Percentiles rank a stretch among this genome's conserved stretches.
phyloP scores from a whole-genome alignment of 2,797 vertebrate species.

The Diceros bicornis region DNA sequence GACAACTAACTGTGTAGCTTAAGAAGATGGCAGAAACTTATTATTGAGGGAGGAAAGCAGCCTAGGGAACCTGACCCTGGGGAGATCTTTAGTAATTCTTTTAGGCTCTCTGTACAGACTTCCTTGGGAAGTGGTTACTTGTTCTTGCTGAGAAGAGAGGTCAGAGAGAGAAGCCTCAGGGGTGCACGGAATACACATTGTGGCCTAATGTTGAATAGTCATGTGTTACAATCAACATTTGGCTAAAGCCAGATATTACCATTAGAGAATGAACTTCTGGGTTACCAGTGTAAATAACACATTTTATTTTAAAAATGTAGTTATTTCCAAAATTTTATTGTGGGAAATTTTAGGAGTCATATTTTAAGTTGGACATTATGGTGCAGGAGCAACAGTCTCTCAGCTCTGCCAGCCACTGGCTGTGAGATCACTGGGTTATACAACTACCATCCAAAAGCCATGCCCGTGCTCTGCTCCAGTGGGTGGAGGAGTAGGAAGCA shows the following conservation, averaged over 20 bases:
- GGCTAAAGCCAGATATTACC: not conserved
- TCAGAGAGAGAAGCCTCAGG: not conserved
- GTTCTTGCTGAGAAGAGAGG: not conserved
- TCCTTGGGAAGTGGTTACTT: not conserved
- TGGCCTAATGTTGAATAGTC: not conserved
- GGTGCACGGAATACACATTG: not conserved
- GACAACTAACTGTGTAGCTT: not conserved
- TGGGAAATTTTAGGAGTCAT: not conserved
- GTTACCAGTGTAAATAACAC: not conserved
- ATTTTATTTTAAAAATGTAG: not conserved
- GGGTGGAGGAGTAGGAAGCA: not conserved
- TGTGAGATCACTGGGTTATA: accelerated
- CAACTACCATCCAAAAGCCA: not conserved
- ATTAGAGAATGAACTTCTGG: slow-evolving; percentile 14
- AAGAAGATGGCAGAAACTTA: not conserved
- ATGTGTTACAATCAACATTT: not conserved
- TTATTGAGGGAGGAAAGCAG: not conserved
- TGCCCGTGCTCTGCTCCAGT: accelerated
- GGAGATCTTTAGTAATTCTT: not conserved
- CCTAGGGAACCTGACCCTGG: not conserved
- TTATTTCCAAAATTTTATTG: not conserved
- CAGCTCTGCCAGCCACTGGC: not conserved
- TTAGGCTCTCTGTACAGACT: not conserved
- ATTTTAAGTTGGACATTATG: not conserved
- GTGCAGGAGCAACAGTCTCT: not conserved